Percentiles rank a stretch among this genome's conserved stretches.
phyloP scores from a whole-genome alignment of 2,888 invertebrate species.

The Cabera pusaria region DNA sequence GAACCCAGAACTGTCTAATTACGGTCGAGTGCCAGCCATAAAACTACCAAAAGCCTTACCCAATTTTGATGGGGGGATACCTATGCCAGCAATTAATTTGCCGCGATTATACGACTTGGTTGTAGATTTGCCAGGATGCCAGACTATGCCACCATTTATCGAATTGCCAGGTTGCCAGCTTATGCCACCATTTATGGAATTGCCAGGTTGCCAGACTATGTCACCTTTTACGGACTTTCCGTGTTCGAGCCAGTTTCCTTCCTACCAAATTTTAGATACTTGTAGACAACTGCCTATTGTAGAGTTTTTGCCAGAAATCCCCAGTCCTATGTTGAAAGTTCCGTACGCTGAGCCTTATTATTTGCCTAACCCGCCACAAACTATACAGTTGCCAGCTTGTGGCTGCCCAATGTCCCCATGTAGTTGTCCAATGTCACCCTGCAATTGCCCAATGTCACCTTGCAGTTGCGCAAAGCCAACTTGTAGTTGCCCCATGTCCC shows the following conservation, averaged over 20 bases:
- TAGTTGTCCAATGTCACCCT: conserved; percentile 1
- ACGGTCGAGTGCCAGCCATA: conserved; percentile 13
- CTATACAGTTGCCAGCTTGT: neutral
- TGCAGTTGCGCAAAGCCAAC: neutral
- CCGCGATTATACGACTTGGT: conserved; percentile 7
- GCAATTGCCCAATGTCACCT: neutral
- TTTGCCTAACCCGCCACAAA: neutral
- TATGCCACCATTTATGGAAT: neutral
- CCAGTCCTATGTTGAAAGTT: no score
- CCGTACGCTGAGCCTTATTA: no score
- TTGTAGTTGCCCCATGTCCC: conserved; percentile 2
- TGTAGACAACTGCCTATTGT: no score
- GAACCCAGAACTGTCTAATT: conserved; percentile 14
- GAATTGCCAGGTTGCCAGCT: conserved; percentile 1
- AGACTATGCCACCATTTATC: neutral
- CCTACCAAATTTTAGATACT: conserved; percentile 1
- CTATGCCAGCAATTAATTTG: conserved; percentile 14
- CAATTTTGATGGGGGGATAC: conserved; percentile 6
- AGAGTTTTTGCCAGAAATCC: no score
- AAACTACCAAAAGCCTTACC: conserved; percentile 17
- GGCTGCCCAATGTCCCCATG: neutral
- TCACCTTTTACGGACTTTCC: neutral
- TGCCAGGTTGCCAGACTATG: conserved; percentile 1
- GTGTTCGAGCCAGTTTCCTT: conserved; percentile 1
- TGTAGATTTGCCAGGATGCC: neutral